phyloP scores from a whole-genome alignment of 2,888 invertebrate genomes.

The Cactoblastis cactorum region DNA sequence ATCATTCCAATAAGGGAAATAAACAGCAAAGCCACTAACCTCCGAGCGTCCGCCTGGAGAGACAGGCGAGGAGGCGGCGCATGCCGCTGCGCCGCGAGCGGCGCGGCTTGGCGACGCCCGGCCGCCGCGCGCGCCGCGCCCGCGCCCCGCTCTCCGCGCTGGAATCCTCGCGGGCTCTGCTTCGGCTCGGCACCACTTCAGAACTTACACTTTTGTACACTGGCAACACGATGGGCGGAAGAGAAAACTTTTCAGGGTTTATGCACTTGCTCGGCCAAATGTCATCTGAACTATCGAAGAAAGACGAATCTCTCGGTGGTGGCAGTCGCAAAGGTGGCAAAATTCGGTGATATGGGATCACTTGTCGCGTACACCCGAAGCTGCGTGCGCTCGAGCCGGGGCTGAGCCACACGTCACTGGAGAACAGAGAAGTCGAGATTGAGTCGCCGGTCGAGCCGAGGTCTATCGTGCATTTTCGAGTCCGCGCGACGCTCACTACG shows the following conservation, averaged over 20 bases:
- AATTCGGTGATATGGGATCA: slow-evolving; percentile 44
- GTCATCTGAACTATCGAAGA: slow-evolving; percentile 38
- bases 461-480: slow-evolving; percentile 33
- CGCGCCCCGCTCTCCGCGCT: slow-evolving; percentile 18
- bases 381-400: slow-evolving; percentile 40
- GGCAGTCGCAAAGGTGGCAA: slow-evolving; percentile 60
- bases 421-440: slow-evolving; percentile 48
- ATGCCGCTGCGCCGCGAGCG: slow-evolving; percentile 41
- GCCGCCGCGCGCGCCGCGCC: slow-evolving; percentile 24
- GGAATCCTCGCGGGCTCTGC: slow-evolving; percentile 21
- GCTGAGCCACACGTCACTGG: slow-evolving; percentile 50
- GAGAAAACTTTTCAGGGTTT: slow-evolving; percentile 43
- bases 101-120: slow-evolving; percentile 35
- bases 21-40: slow-evolving; percentile 34
- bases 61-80: slow-evolving; percentile 49
- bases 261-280: slow-evolving; percentile 46
- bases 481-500: slow-evolving; percentile 30
- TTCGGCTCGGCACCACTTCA: slow-evolving; percentile 15
- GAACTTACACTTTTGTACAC: slow-evolving; percentile 14
- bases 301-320: slow-evolving; percentile 34
- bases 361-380: slow-evolving; percentile 34
- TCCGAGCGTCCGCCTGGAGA: slow-evolving; percentile 49
- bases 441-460: slow-evolving; percentile 35
- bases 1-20: background rate
- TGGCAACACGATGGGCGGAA: slow-evolving; percentile 43